Evolutionary conservation across 2,113 vertebrate genomes (phyloP), one percentile per base, ranked within the genome.

Genomic region (Numenius arquata): DNA sequence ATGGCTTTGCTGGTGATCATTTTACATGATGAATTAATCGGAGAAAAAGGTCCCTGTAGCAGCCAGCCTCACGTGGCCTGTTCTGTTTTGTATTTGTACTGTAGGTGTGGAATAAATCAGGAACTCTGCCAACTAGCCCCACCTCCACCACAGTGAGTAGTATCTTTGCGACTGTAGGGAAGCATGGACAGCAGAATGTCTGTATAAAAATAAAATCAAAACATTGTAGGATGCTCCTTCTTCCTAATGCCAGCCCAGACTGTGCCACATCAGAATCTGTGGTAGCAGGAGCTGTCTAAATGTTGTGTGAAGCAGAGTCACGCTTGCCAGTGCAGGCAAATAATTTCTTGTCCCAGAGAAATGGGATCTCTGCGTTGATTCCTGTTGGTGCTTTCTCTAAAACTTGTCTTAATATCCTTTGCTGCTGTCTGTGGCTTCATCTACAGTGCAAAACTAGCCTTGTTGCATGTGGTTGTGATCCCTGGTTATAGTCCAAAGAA

Each of bases 51-150:
- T 89, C 92, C 96, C 87, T 96, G 70, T 95, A 91, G 93, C 93
- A 95, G 87, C 91, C 85, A 96, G 91, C 91, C 91, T 97, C 95
- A 95, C 76, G 1, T 96, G 95, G 90, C 91, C 62, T 97, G 76
- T 95, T 95, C 96, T 97, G 84, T 96, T 96, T 97, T 97, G 89
- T 93, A 95, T 97, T 97, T 97, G 81, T 93, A 95, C 94, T 97
- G 80, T 96, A 98, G 98, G 98, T 98, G 95, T 98, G 98, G 98
- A 97, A 97, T 97, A 98, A 98, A 96, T 96, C 97, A 97, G 97
- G 97, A 97, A 97, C 97, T 95, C 96, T 98, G 90, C 97, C 98
- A 96, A 97, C 97, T 93, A 98, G 97, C 91, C 98, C 98, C 90
- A 97, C 98, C 76, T 98, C 98, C 87, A 94, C 97, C 93, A 97